Conservation (phyloP, 2,797 vertebrate species). For the Coccyzus lansbergi region DNA sequence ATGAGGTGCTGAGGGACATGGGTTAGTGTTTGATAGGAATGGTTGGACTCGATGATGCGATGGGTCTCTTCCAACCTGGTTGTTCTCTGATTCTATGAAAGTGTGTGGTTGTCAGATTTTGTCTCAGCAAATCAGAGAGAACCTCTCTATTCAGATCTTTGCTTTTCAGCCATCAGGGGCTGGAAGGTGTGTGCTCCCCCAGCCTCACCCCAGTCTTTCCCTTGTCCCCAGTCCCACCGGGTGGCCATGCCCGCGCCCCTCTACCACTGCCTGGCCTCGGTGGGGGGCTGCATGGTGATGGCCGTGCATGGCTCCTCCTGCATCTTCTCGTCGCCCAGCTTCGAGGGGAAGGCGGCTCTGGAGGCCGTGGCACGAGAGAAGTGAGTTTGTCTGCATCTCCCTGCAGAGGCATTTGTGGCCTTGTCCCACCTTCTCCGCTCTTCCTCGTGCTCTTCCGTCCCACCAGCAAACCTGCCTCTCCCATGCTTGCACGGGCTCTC, state of each 20-base stretch:
- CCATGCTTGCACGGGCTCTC: neutral
- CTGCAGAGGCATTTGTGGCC: fast-evolving
- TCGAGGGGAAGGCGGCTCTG: constrained; percentile 79
- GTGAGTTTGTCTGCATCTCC: constrained; percentile 66
- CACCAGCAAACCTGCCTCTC: too few species aligned
- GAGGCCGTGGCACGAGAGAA: constrained; percentile 85
- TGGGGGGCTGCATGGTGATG: constrained; percentile 82
- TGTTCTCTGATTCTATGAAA: too few species aligned
- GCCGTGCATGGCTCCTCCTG: constrained; percentile 80
- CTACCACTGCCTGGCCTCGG: constrained; percentile 89
- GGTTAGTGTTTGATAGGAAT: too few species aligned
- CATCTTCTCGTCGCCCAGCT: constrained; percentile 82
- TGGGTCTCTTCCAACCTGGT: too few species aligned
- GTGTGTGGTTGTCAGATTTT: neutral
- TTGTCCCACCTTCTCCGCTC: neutral
- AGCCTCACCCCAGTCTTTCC: constrained; percentile 36
- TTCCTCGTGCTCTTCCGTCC: neutral
- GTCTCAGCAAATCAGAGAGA: neutral
- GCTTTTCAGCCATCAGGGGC: too few species aligned
- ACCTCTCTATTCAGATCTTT: neutral
- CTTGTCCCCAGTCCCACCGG: constrained; percentile 68
- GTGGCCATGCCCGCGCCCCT: constrained; percentile 80
- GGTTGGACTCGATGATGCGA: too few species aligned
- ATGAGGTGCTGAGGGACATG: too few species aligned
- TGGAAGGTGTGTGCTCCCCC: neutral